Conservation (phyloP, 2,888 invertebrate genomes). For the Dione vanillae region DNA sequence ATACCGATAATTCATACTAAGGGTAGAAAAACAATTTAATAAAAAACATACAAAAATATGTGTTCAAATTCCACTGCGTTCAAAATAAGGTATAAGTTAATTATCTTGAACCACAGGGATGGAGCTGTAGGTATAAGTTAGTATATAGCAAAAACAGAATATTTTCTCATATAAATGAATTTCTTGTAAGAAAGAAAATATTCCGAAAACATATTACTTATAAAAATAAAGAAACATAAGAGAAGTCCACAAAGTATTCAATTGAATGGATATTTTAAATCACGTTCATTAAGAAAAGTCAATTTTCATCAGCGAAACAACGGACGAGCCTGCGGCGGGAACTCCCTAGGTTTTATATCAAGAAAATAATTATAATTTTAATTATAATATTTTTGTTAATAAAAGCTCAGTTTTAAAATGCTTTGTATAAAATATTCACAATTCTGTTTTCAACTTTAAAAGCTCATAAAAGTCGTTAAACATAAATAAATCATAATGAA, state of each 20-base stretch:
- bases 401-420: not conserved
- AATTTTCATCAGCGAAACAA: conserved; percentile 52
- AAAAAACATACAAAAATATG: too few relatives aligned
- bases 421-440: not conserved
- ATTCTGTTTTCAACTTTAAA: not conserved
- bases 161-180: too few relatives aligned
- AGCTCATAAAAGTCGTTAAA: not conserved
- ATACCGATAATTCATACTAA: too few relatives aligned
- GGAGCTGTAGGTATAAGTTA: too few relatives aligned
- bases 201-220: not conserved
- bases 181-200: too few relatives aligned
- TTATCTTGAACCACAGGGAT: too few relatives aligned
- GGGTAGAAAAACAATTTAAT: too few relatives aligned
- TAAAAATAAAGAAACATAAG: not conserved
- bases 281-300: conserved; percentile 32
- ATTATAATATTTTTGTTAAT: conserved; percentile 9
- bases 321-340: conserved; percentile 52
- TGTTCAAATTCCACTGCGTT: too few relatives aligned
- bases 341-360: not conserved
- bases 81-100: too few relatives aligned
- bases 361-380: conserved; percentile 17
- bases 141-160: not conserved
- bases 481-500: too few relatives aligned
- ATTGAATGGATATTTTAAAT: conserved; percentile 22
- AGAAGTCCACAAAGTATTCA: conserved; percentile 14